Evolutionary conservation across 2,113 vertebrate genomes (phyloP).

Genomic region (Ornithorhynchus anatinus): DNA sequence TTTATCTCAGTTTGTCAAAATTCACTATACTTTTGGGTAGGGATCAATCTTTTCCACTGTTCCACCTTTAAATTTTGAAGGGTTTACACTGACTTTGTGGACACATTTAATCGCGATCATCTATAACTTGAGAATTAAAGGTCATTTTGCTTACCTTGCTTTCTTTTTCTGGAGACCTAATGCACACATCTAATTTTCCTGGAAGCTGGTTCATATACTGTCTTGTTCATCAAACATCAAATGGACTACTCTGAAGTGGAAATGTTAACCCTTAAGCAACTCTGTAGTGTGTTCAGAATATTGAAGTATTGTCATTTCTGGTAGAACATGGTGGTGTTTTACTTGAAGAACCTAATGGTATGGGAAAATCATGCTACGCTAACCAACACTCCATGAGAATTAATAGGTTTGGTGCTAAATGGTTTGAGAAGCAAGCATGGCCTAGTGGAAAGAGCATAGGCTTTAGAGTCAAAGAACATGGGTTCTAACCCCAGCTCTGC

Average conservation of each 20-base stretch:
- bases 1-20: neutral
- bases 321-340: too few species aligned
- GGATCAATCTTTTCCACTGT: conserved; percentile 5
- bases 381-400: too few species aligned
- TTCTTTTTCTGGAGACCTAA: neutral
- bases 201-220: conserved; percentile 28
- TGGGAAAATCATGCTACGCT: too few species aligned
- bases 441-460: too few species aligned
- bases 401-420: too few species aligned
- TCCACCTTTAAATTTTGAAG: neutral
- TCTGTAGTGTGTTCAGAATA: neutral
- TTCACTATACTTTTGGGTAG: neutral
- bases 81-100: neutral
- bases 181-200: conserved; percentile 16
- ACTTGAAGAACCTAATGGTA: too few species aligned
- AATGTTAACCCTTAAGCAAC: neutral
- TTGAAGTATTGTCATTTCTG: too few species aligned
- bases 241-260: neutral
- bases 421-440: too few species aligned
- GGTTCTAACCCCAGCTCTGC: too few species aligned
- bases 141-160: conserved; percentile 10
- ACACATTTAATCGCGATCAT: conserved; percentile 7
- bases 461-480: too few species aligned
- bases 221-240: neutral
- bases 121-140: conserved; percentile 13